phyloP scores from a whole-genome alignment of 2,888 invertebrate species.

The Erannis defoliaria region DNA sequence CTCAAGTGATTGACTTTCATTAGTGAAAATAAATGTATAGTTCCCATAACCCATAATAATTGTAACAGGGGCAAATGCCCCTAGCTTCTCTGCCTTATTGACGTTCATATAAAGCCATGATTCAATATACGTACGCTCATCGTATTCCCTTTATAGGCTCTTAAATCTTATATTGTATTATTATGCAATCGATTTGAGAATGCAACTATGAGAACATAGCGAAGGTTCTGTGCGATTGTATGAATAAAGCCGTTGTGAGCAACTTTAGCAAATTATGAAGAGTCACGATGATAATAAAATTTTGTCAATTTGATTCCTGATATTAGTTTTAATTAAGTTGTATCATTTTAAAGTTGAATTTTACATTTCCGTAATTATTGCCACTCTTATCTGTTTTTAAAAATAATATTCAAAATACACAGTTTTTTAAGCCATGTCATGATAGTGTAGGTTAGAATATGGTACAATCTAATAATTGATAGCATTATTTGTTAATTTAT shows the following conservation, averaged over 20 bases:
- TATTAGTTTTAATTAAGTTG: no score
- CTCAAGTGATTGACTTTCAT: no score
- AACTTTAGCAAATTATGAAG: slow-evolving; percentile 20
- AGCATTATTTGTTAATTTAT: no score
- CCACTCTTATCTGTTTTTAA: no score
- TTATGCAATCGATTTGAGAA: slow-evolving; percentile 42
- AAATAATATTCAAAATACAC: no score
- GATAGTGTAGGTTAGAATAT: no score
- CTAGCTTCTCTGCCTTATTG: not conserved
- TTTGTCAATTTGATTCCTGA: not conserved
- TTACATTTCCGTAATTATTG: no score
- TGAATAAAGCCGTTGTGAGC: slow-evolving; percentile 21
- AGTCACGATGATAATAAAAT: not conserved
- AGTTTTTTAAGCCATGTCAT: no score
- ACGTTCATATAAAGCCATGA: slow-evolving; percentile 18
- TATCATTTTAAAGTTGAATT: no score
- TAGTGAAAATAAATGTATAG: no score
- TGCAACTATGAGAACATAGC: slow-evolving; percentile 39
- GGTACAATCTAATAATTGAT: no score
- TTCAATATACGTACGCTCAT: slow-evolving; percentile 40
- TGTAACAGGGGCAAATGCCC: slow-evolving; percentile 8
- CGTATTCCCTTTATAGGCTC: slow-evolving; percentile 44
- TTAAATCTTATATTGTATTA: slow-evolving; percentile 43
- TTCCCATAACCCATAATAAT: no score
- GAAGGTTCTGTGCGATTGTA: slow-evolving; percentile 21